A percentile compares a stretch with the other conserved stretches of the same genome.
Conservation (phyloP, 2,888 invertebrate genomes). For the Lottia gigantea region DNA sequence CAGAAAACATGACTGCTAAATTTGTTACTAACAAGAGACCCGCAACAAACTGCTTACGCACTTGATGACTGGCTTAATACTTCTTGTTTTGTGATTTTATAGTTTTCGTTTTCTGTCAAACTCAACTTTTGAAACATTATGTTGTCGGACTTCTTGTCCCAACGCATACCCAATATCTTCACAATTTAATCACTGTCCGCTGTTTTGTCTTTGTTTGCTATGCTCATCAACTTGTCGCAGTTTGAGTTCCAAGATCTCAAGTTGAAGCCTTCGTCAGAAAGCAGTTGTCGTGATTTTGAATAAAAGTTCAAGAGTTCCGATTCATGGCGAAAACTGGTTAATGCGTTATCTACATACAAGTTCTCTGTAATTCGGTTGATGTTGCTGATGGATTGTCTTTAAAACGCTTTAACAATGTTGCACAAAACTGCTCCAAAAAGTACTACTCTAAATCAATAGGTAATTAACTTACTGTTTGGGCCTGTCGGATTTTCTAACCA, state of each 20-base stretch:
- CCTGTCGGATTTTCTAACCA: constrained; percentile 30
- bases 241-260: constrained; percentile 27
- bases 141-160: constrained; percentile 19
- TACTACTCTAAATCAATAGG: constrained; percentile 13
- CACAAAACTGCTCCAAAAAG: constrained; percentile 30
- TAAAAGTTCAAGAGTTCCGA: no score
- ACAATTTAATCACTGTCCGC: constrained; percentile 5
- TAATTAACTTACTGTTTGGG: constrained; percentile 23
- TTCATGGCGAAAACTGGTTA: no score
- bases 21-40: no score
- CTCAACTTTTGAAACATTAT: not conserved
- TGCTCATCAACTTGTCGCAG: not conserved
- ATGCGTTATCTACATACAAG: constrained; percentile 6
- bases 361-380: constrained; percentile 11
- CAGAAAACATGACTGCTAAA: no score
- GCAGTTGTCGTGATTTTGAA: constrained; percentile 13
- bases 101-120: not conserved
- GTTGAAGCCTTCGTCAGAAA: constrained; percentile 24
- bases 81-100: constrained; percentile 16
- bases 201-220: constrained; percentile 12
- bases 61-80: constrained; percentile 16
- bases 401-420: constrained; percentile 29
- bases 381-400: constrained; percentile 12
- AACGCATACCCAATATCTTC: constrained; percentile 18
- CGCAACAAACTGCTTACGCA: no score